Percentiles rank a stretch among this genome's conserved stretches.
Evolutionary conservation across 2,797 vertebrate species (phyloP).

Genomic region (Syngnathus acus): DNA sequence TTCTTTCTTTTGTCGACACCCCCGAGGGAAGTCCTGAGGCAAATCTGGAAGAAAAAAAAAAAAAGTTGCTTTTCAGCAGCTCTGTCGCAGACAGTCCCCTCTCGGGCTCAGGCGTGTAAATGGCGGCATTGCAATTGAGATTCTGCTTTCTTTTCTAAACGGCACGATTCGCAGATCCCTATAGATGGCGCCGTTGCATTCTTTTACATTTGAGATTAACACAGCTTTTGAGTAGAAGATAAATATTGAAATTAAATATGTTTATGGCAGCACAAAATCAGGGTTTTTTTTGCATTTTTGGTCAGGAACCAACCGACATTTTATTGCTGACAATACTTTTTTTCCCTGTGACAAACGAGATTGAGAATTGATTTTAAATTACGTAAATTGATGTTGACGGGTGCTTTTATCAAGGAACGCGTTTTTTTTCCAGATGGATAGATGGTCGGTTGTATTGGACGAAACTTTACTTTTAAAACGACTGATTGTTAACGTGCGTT

Average conservation of each 20-base stretch:
- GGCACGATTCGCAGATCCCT: too few species aligned
- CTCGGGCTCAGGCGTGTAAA: constrained; percentile 18
- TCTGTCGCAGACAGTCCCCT: constrained; percentile 18
- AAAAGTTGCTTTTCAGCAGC: constrained; percentile 4
- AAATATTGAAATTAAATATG: too few species aligned
- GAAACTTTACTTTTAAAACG: neutral
- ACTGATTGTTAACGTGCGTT: neutral
- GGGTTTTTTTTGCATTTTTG: too few species aligned
- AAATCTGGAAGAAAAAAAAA: neutral
- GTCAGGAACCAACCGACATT: too few species aligned
- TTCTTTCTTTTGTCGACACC: constrained; percentile 5
- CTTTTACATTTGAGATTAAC: neutral
- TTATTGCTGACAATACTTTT: too few species aligned
- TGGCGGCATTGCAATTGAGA: neutral
- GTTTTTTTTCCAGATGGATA: too few species aligned
- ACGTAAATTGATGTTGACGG: too few species aligned
- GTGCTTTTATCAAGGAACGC: too few species aligned
- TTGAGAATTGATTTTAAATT: too few species aligned
- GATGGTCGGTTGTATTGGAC: neutral
- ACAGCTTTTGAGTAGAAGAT: neutral
- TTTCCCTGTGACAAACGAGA: too few species aligned
- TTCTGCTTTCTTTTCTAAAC: too few species aligned
- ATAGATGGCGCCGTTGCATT: neutral
- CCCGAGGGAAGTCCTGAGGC: constrained; percentile 17
- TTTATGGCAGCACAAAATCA: too few species aligned